Evolutionary conservation across 2,113 vertebrate species (phyloP), one percentile per base, ranked within the genome.

Genomic region (Litocranius walleri): DNA sequence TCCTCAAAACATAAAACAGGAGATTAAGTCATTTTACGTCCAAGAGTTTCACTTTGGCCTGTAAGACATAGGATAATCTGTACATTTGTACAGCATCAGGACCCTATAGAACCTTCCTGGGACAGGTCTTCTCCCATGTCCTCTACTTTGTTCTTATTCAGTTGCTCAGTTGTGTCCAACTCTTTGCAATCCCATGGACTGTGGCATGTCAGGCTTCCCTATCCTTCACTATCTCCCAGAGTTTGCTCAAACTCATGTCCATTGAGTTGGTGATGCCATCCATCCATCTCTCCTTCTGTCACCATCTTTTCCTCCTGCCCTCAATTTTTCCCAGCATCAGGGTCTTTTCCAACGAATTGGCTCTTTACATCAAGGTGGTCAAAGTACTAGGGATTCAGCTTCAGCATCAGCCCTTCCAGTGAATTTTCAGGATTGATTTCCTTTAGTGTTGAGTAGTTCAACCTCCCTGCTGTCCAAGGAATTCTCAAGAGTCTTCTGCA

Each of bases 161-260:
- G n/a, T 71, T 71, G n/a, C 64, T 36, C n/a, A 36, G 4, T 21
- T 21, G n/a, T 23, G n/a, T 36, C n/a, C n/a, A 71, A 1, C 9
- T 71, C 19, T 71, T 21, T 36, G n/a, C 0, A 0, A 23, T 15
- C 15, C 17, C 19, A 36, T 71, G 64, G 4, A 12, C n/a, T 36
- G 9, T 19, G 36, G n/a, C n/a, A 71, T 12, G 17, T 11, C n/a
- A 23, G n/a, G n/a, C 64, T 36, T 71, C 64, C 64, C 19, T 36
- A n/a, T 6, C n/a, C 64, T 71, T 71, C 64, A 71, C 64, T 23
- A 6, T 36, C 64, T 36, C 64, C 64, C 64, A 71, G 64, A 71
- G 64, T 36, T 6, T 71, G n/a, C 64, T 21, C 64, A 71, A 71
- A 71, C 64, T 36, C 64, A 36, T 36, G 64, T 71, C n/a, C 64